Evolutionary conservation across 2,888 invertebrate species (phyloP), one percentile per base, ranked within the genome.

Genomic region (Oscheius sp.): DNA sequence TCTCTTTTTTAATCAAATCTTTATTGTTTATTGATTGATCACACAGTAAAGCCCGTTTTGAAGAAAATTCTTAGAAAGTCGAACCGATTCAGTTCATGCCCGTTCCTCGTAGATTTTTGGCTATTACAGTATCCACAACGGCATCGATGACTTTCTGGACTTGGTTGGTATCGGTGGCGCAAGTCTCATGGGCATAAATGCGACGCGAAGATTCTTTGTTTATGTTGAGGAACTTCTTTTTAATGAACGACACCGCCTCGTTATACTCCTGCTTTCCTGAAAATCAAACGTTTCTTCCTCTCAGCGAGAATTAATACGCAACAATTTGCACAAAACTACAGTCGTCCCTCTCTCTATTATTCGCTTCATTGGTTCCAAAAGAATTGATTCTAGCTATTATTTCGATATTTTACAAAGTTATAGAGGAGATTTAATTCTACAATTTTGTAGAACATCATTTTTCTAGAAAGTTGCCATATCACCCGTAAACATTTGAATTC

Each of bases 91-190:
- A 78, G 66, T 76, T 73, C 75, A 78, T 79, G 23, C 79, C 79
- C 0, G 79, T 75, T 20, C 79, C 76, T 50, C 73, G 48, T 2
- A 76, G 70, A 64, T 79, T 79, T 48, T 73, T 71, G 17, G 73
- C 73, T 46, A 79, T 76, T n/a, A 79, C 76, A 50, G 72, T 76
- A 65, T 79, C 79, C 17, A 79, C 68, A 15, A 79, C 79, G 31
- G 71, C 66, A 61, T 79, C 79, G 52, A 79, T 79, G 4, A 79
- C 76, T 52, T 73, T 15, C 53, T 79, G 75, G 12, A 76, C 73
- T 52, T 61, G 61, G 27, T 61, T 45, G 12, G 61, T 61, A 20
- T 61, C 61, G 1, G 61, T 61, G 20, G 61, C 61, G 29, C 61
- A 61, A 3, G 61, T 61, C 31, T 61, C 61, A 27, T 61, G 61